Conservation (phyloP, 1,140 invertebrate species). For the Hypothenemus hampei region DNA sequence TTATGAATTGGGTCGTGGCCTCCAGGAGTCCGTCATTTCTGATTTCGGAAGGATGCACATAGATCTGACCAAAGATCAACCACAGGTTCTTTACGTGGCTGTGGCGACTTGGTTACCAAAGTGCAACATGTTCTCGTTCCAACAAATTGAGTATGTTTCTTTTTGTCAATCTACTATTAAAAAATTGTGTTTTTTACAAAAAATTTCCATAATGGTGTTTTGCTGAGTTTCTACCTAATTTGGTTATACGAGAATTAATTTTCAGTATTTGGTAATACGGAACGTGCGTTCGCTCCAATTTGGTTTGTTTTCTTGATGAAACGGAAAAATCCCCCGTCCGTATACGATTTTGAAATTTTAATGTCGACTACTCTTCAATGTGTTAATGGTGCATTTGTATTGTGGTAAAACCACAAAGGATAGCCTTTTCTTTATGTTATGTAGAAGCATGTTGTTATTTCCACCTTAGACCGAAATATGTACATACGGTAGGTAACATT, state of each 20-base stretch:
- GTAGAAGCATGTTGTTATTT: constrained; percentile 34
- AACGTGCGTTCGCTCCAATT: too few species aligned
- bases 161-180: background rate
- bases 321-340: too few species aligned
- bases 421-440: too few species aligned
- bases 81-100: constrained; percentile 56
- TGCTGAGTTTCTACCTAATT: background rate
- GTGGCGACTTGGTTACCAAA: constrained; percentile 61
- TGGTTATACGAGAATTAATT: background rate
- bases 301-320: too few species aligned
- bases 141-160: constrained; percentile 28
- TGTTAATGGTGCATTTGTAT: too few species aligned
- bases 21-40: constrained; percentile 30
- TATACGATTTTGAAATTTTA: background rate
- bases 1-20: constrained; percentile 30
- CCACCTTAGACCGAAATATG: constrained; percentile 42
- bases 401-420: too few species aligned
- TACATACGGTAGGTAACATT: constrained; percentile 32
- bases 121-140: constrained; percentile 48
- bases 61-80: constrained; percentile 48
- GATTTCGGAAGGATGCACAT: constrained; percentile 38
- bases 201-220: background rate
- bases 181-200: constrained; percentile 6
- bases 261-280: too few species aligned
- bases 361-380: too few species aligned